These are phyloP conservation scores for Acridotheres tristis DNA, from an alignment of 2,797 vertebrate species.

Conservation along the genomic window DNA sequence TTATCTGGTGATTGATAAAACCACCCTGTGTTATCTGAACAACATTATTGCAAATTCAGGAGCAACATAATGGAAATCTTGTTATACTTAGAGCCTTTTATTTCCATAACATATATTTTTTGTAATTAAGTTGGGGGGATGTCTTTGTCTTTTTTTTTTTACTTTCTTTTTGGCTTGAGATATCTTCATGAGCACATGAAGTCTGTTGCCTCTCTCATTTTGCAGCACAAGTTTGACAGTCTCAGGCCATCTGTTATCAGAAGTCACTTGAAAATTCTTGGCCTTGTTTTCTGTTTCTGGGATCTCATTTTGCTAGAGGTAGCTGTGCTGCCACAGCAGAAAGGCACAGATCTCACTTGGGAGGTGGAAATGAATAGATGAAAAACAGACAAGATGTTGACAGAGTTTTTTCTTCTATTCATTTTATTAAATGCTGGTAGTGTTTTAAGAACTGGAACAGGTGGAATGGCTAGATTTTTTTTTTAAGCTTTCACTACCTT, in stretches of 20 bases:
- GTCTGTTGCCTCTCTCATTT: not conserved
- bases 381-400: constrained; percentile 15
- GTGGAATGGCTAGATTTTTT: not conserved
- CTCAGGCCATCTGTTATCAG: not conserved
- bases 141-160: too few relatives aligned
- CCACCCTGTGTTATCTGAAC: not conserved
- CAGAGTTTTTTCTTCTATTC: not conserved
- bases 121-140: not conserved
- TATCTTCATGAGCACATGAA: not conserved
- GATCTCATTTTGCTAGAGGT: not conserved
- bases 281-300: constrained; percentile 9
- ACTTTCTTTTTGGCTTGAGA: not conserved
- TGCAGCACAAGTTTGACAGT: not conserved
- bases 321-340: not conserved
- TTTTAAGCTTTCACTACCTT: not conserved
- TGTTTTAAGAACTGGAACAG: not conserved
- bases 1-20: not conserved
- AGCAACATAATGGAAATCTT: not conserved
- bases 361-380: not conserved
- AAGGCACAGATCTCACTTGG: not conserved
- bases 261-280: constrained; percentile 20
- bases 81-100: not conserved
- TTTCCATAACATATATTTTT: not conserved
- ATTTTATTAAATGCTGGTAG: not conserved
- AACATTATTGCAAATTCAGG: not conserved